A percentile compares a stretch with the other conserved stretches of the same genome.
phyloP scores from a whole-genome alignment of 2,113 vertebrate genomes.

The Gracilinanus agilis region DNA sequence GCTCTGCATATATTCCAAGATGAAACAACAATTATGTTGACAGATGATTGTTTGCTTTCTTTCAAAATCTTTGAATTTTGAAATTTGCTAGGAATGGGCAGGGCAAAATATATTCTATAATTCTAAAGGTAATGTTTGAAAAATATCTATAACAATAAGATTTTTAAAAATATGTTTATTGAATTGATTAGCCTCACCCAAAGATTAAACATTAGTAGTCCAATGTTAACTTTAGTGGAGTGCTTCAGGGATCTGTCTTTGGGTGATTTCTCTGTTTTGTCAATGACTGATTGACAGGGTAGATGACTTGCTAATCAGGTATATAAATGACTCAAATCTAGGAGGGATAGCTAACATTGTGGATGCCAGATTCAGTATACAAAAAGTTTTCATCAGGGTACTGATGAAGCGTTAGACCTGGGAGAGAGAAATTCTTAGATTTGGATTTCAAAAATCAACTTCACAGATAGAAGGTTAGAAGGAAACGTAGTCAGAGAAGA shows the following conservation, averaged over 20 bases:
- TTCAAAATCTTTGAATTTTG: not conserved
- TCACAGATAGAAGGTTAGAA: not conserved
- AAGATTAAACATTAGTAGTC: not conserved
- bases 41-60: not conserved
- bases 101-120: not conserved
- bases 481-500: not conserved
- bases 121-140: not conserved
- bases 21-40: not conserved
- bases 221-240: not conserved
- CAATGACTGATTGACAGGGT: not conserved
- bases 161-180: not conserved
- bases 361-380: not conserved
- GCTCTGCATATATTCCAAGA: not conserved
- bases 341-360: not conserved
- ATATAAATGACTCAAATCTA: not conserved
- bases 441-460: not conserved
- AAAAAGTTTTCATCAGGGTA: not conserved
- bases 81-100: not conserved
- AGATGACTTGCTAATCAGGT: not conserved
- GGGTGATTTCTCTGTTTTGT: not conserved
- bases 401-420: not conserved
- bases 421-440: not conserved
- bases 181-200: not conserved
- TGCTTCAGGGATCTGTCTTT: not conserved
- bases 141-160: not conserved